Percentiles rank a stretch among this genome's conserved stretches.
Conservation (phyloP, 2,888 invertebrate species). For the Punctoribates punctum region DNA sequence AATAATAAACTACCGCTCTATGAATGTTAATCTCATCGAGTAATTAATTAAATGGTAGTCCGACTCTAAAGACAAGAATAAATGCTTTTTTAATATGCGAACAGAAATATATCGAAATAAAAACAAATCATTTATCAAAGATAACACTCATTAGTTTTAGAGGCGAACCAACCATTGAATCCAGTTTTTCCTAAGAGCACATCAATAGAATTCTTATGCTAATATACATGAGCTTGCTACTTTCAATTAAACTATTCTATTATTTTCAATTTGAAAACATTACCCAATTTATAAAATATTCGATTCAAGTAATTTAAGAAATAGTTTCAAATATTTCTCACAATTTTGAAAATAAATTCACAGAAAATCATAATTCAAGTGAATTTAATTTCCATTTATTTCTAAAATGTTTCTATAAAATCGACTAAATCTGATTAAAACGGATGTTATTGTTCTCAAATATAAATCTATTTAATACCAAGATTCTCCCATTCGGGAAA, state of each 20-base stretch:
- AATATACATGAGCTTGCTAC: neutral
- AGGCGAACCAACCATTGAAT: constrained; percentile 11
- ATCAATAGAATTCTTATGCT: neutral
- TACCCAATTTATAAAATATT: too few relatives aligned
- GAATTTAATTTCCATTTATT: neutral
- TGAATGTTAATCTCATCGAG: constrained; percentile 31
- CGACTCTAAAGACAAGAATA: constrained; percentile 15
- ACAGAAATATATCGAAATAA: constrained; percentile 24
- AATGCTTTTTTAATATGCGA: constrained; percentile 28
- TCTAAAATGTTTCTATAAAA: too few relatives aligned
- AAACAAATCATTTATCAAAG: constrained; percentile 28
- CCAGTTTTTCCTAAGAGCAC: neutral
- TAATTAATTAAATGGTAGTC: constrained; percentile 31
- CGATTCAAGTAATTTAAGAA: too few relatives aligned
- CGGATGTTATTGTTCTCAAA: too few relatives aligned
- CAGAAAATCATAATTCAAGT: too few relatives aligned
- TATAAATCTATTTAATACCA: too few relatives aligned
- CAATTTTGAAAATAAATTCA: too few relatives aligned
- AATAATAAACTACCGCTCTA: constrained; percentile 19
- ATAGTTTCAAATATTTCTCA: too few relatives aligned
- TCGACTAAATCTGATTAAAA: too few relatives aligned
- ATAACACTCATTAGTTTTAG: constrained; percentile 19
- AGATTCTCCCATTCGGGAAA: too few relatives aligned
- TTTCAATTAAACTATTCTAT: too few relatives aligned
- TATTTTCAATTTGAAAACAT: too few relatives aligned